Evolutionary conservation across 2,888 invertebrate genomes (phyloP).

Genomic region (Melipona bicolor): DNA sequence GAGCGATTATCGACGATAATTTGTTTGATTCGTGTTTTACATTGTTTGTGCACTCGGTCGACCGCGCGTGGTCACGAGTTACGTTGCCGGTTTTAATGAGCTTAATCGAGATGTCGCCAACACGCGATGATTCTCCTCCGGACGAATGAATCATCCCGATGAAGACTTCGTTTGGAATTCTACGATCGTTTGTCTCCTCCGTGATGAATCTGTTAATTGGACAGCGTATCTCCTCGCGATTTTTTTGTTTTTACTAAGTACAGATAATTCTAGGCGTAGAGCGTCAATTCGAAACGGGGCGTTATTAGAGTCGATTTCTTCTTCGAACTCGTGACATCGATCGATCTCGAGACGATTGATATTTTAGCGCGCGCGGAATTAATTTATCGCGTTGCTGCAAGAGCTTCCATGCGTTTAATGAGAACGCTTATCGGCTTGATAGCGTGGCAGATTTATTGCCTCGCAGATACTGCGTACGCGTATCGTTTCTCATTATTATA

Average conservation of each 20-base stretch:
- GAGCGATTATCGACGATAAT: slow-evolving; percentile 48
- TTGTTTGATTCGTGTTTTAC: slow-evolving; percentile 52
- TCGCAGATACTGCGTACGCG: not conserved
- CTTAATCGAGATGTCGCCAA: slow-evolving; percentile 58
- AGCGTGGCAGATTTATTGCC: slow-evolving; percentile 17
- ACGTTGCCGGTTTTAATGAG: slow-evolving; percentile 63
- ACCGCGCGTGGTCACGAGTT: slow-evolving; percentile 47
- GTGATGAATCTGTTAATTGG: too few relatives aligned
- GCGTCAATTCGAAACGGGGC: not conserved
- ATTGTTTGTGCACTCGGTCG: slow-evolving; percentile 24
- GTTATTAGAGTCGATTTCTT: not conserved
- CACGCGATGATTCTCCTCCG: slow-evolving; percentile 62
- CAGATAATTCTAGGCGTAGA: too few relatives aligned
- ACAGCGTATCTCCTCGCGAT: too few relatives aligned
- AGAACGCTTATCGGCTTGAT: slow-evolving; percentile 11
- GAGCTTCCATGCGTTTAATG: slow-evolving; percentile 17
- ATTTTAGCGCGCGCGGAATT: not conserved
- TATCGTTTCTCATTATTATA: not conserved
- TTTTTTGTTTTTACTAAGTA: too few relatives aligned
- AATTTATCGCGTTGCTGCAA: slow-evolving; percentile 21
- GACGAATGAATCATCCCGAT: slow-evolving; percentile 58
- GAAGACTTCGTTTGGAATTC: slow-evolving; percentile 5
- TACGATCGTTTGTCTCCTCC: too few relatives aligned
- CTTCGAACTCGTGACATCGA: not conserved
- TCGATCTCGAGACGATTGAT: not conserved